Percentiles rank a stretch among this genome's conserved stretches.
Conservation (phyloP, 2,888 invertebrate species). For the Trichogramma evanescens region DNA sequence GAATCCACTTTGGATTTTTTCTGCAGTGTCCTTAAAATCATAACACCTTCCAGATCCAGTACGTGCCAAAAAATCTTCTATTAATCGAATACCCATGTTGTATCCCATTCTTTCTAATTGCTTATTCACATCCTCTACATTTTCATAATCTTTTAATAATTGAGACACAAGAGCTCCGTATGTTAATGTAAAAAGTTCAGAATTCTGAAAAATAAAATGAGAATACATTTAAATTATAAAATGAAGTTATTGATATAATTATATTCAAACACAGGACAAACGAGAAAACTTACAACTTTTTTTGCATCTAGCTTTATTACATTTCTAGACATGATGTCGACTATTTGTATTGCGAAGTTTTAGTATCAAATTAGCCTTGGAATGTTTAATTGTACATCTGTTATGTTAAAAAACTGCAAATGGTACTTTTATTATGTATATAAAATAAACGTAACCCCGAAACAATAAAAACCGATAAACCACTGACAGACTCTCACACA, state of each 20-base stretch:
- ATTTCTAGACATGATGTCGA: constrained; percentile 59
- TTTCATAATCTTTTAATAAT: constrained; percentile 92
- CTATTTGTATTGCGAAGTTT: no score
- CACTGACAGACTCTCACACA: no score
- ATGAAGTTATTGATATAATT: no score
- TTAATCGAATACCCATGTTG: constrained; percentile 94
- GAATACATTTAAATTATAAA: background rate
- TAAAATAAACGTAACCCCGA: no score
- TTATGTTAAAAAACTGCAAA: no score
- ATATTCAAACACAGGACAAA: background rate
- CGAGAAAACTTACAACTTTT: constrained; percentile 61
- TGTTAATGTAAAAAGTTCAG: constrained; percentile 92
- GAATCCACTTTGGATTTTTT: constrained; percentile 79
- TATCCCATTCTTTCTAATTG: constrained; percentile 93
- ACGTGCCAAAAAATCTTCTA: constrained; percentile 94
- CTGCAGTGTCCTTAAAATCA: constrained; percentile 95
- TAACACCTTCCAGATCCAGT: constrained; percentile 83
- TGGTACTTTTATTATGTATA: no score
- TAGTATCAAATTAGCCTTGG: background rate
- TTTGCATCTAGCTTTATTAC: constrained; percentile 66
- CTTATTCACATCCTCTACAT: constrained; percentile 95
- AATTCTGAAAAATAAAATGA: constrained; percentile 62
- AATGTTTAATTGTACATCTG: background rate
- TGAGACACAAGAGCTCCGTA: constrained; percentile 97
- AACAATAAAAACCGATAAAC: no score